Percentiles rank a stretch among this genome's conserved stretches.
These are phyloP conservation scores for Apis cerana DNA, from an alignment of 1,140 invertebrate genomes.

Conservation along the genomic window DNA sequence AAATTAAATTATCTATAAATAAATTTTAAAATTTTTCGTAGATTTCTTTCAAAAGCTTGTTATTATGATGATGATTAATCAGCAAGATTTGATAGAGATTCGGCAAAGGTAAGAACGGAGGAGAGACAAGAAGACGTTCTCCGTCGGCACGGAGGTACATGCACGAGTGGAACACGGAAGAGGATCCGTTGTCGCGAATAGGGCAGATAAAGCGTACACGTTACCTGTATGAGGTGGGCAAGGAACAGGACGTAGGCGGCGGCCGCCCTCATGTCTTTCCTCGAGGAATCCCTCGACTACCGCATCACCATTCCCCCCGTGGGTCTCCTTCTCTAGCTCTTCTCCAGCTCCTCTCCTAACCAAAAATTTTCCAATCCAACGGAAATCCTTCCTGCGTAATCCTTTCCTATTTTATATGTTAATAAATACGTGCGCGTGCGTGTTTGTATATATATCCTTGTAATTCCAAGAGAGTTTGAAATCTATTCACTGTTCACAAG, in stretches of 20 bases:
- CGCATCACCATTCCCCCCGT: slow-evolving; percentile 79
- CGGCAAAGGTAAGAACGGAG: neutral
- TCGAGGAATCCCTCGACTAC: slow-evolving; percentile 79
- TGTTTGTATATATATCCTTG: neutral
- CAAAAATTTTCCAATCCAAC: slow-evolving; percentile 14
- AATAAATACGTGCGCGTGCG: too few relatives aligned
- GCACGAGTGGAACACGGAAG: slow-evolving; percentile 50
- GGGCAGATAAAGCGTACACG: slow-evolving; percentile 41
- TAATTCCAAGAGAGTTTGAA: neutral
- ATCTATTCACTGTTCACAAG: slow-evolving; percentile 47
- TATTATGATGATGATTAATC: too few relatives aligned
- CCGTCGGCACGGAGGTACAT: slow-evolving; percentile 31
- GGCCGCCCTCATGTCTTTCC: slow-evolving; percentile 82
- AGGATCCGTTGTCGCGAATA: slow-evolving; percentile 36
- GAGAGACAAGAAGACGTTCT: neutral
- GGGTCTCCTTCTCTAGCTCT: slow-evolving; percentile 43
- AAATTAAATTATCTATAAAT: too few relatives aligned
- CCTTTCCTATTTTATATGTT: too few relatives aligned
- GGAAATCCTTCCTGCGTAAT: neutral
- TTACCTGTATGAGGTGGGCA: slow-evolving; percentile 80
- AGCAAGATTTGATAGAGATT: neutral
- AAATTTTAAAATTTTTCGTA: too few relatives aligned
- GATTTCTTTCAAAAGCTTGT: too few relatives aligned
- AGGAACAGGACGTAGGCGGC: slow-evolving; percentile 81
- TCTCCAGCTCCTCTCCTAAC: slow-evolving; percentile 52